Conservation (phyloP, 2,888 invertebrate genomes). For the Cheilosia grossa region DNA sequence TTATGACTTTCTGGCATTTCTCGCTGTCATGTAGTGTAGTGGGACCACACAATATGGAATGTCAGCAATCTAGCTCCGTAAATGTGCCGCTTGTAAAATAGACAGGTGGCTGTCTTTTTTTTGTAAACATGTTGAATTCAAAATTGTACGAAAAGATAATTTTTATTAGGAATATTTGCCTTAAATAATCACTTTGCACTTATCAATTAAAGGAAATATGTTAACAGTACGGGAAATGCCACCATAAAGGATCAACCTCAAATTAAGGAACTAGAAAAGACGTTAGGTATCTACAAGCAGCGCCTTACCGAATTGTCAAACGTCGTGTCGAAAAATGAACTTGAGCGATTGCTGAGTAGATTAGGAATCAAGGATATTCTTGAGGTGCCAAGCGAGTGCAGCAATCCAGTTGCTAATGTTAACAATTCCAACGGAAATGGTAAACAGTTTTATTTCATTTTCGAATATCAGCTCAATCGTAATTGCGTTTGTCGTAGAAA, state of each 20-base stretch:
- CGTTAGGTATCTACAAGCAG: slow-evolving; percentile 92
- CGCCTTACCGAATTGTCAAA: slow-evolving; percentile 88
- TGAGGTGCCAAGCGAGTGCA: slow-evolving; percentile 81
- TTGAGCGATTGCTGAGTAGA: slow-evolving; percentile 84
- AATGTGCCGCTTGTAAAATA: too few relatives aligned
- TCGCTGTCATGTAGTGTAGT: too few relatives aligned
- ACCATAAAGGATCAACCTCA: slow-evolving; percentile 95
- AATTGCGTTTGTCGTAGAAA: slow-evolving; percentile 62
- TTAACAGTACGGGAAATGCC: slow-evolving; percentile 95
- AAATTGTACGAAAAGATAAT: too few relatives aligned
- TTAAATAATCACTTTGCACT: not conserved
- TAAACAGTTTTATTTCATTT: slow-evolving; percentile 33
- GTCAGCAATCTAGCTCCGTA: too few relatives aligned
- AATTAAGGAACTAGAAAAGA: slow-evolving; percentile 93
- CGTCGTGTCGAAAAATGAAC: slow-evolving; percentile 81
- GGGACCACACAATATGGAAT: too few relatives aligned
- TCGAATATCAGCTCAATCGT: not conserved
- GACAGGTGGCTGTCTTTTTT: too few relatives aligned
- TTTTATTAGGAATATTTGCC: not conserved
- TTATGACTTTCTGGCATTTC: too few relatives aligned
- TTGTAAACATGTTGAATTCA: too few relatives aligned
- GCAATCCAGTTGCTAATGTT: slow-evolving; percentile 75
- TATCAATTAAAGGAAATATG: slow-evolving; percentile 86
- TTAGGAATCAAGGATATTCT: slow-evolving; percentile 85
- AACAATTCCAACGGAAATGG: slow-evolving; percentile 77